A percentile compares a stretch with the other conserved stretches of the same genome.
phyloP scores from a whole-genome alignment of 2,888 invertebrate species.

The Lutraria lutraria region DNA sequence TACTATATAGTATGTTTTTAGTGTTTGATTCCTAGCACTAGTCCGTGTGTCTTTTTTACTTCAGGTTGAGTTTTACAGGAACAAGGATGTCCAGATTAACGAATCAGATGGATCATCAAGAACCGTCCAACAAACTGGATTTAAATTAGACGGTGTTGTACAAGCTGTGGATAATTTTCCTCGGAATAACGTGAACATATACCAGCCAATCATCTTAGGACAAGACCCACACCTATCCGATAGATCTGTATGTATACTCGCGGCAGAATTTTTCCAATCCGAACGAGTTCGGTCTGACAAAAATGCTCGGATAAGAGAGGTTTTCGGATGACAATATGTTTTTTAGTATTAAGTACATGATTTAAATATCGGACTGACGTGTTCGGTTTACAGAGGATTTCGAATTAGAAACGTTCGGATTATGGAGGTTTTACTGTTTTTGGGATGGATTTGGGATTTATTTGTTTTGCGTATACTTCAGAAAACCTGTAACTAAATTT shows the following conservation, averaged over 20 bases:
- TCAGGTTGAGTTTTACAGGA: conserved; percentile 66
- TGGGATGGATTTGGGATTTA: neutral
- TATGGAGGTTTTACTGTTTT: no score
- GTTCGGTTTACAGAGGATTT: no score
- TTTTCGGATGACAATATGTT: no score
- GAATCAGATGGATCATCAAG: conserved; percentile 23
- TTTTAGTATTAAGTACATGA: no score
- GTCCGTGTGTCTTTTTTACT: neutral
- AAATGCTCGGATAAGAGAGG: no score
- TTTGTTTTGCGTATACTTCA: neutral
- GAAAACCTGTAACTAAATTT: neutral
- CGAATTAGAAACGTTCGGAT: no score
- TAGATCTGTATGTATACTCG: conserved; percentile 40
- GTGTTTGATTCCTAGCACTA: no score
- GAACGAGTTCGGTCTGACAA: no score
- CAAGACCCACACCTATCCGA: conserved; percentile 61
- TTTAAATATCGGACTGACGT: no score
- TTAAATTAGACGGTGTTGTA: conserved; percentile 52
- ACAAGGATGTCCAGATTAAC: conserved; percentile 41
- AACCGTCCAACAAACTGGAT: conserved; percentile 53
- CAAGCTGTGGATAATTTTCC: conserved; percentile 52
- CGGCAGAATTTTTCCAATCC: no score
- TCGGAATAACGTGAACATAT: conserved; percentile 53
- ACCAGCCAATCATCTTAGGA: conserved; percentile 59
- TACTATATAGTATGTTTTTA: no score